These are phyloP conservation scores for Psittacula cyanocephala DNA, from an alignment of 2,113 vertebrate genomes.

Conservation along the genomic window DNA sequence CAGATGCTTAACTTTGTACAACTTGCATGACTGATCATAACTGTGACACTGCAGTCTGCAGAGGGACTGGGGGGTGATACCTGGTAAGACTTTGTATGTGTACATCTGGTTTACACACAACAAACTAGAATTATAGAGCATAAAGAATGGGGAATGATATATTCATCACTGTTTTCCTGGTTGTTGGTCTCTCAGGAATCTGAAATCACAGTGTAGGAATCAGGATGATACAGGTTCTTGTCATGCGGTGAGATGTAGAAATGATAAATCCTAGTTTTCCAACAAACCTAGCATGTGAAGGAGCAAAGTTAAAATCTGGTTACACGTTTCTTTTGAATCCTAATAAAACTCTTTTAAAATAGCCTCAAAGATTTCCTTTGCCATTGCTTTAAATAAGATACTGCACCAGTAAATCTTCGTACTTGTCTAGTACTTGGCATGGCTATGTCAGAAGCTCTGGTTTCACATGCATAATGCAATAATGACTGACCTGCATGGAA, in stretches of 20 bases:
- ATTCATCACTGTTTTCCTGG: neutral
- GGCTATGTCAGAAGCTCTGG: neutral
- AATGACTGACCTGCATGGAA: neutral
- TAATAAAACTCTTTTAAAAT: neutral
- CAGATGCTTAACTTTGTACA: neutral
- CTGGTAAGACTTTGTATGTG: neutral
- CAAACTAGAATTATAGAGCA: neutral
- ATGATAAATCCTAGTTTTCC: neutral
- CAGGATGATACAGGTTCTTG: neutral
- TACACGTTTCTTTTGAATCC: neutral
- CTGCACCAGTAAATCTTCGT: neutral
- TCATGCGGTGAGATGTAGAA: neutral
- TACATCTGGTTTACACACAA: neutral
- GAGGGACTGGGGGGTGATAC: accelerated
- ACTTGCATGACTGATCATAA: neutral
- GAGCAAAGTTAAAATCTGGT: neutral
- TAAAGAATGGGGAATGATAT: neutral
- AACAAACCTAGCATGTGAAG: neutral
- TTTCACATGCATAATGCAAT: neutral
- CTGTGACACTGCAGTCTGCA: neutral
- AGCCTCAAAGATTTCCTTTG: neutral
- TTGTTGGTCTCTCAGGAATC: neutral
- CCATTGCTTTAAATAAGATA: neutral
- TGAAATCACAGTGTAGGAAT: neutral
- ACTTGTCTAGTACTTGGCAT: neutral